These are phyloP conservation scores for Drosophila subquinaria DNA, from an alignment of 2,888 invertebrate species.

Conservation along the genomic window DNA sequence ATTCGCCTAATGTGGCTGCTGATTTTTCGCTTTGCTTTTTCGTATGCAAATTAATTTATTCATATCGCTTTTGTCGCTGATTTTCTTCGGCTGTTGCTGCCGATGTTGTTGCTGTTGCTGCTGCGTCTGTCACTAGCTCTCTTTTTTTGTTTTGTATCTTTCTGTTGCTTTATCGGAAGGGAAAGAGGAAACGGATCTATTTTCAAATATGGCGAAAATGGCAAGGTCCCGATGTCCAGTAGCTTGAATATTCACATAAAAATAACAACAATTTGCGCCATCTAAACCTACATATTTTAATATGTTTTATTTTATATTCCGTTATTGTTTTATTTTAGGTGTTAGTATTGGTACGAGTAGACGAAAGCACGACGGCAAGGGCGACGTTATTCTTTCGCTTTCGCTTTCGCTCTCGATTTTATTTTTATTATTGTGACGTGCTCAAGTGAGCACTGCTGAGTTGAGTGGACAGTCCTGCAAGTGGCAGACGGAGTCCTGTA, in stretches of 20 bases:
- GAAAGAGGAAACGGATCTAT: slow-evolving; percentile 34
- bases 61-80: slow-evolving; percentile 55
- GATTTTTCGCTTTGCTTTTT: slow-evolving; percentile 59
- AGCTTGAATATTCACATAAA: slow-evolving; percentile 3
- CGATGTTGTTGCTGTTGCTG: slow-evolving; percentile 40
- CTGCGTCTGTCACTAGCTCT: slow-evolving; percentile 32
- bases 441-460: slow-evolving; percentile 20
- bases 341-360: slow-evolving; percentile 4
- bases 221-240: slow-evolving; percentile 16
- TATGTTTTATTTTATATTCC: slow-evolving; percentile 3
- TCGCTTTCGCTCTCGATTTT: slow-evolving; percentile 18
- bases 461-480: slow-evolving; percentile 62
- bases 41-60: slow-evolving; percentile 66
- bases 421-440: slow-evolving; percentile 17
- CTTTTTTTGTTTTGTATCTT: background rate
- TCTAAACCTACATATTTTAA: background rate
- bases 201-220: slow-evolving; percentile 53
- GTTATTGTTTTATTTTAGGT: slow-evolving; percentile 9
- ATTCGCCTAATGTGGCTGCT: slow-evolving; percentile 56
- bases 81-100: slow-evolving; percentile 49
- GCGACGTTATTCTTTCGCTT: slow-evolving; percentile 22
- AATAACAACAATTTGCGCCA: slow-evolving; percentile 12
- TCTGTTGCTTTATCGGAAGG: slow-evolving; percentile 32
- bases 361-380: slow-evolving; percentile 24
- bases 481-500: slow-evolving; percentile 51